These are phyloP conservation scores for Sebastes vulpes DNA, from an alignment of 2,797 vertebrate species.

Conservation along the genomic window DNA sequence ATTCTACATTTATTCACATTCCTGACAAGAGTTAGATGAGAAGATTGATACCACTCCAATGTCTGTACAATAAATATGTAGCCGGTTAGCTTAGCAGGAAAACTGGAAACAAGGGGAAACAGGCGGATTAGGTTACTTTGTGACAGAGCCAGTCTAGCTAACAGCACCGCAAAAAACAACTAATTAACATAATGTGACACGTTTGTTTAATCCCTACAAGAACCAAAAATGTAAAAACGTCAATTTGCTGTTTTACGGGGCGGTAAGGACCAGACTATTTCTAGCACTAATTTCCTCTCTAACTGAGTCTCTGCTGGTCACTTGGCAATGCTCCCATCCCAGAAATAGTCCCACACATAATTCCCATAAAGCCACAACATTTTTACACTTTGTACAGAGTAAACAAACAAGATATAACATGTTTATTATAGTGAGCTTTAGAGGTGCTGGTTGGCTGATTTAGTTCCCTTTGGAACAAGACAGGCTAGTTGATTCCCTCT, in stretches of 20 bases:
- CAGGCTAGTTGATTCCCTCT: background rate
- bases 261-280: background rate
- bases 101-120: background rate
- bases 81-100: background rate
- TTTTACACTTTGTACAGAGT: background rate
- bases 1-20: background rate
- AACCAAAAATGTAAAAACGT: background rate
- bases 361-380: background rate
- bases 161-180: background rate
- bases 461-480: background rate
- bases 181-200: background rate
- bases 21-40: background rate
- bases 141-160: too few relatives aligned
- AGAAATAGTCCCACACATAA: too few relatives aligned
- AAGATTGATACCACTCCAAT: background rate
- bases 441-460: background rate
- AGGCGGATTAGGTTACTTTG: too few relatives aligned
- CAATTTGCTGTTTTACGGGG: background rate
- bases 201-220: background rate
- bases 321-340: background rate
- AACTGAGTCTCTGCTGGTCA: background rate
- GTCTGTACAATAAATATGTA: background rate
- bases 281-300: background rate
- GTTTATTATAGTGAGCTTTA: background rate
- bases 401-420: background rate